These are phyloP conservation scores for Heliconius nattereri DNA, from an alignment of 1,140 invertebrate species.

Conservation along the genomic window DNA sequence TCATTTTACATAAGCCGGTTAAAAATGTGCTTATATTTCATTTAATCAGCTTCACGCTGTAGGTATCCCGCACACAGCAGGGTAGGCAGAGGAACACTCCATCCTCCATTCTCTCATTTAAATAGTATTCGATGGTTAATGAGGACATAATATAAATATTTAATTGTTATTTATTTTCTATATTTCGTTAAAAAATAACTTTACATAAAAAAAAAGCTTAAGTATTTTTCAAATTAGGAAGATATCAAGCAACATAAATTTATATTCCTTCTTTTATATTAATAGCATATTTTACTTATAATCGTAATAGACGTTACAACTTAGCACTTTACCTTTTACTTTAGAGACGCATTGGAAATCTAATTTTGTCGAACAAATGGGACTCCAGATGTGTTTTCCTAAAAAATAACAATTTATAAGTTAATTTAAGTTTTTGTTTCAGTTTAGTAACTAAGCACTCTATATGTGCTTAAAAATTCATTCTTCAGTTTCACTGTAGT, in stretches of 20 bases:
- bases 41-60: too few species aligned
- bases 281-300: not conserved
- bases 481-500: not conserved
- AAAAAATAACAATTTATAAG: slow-evolving; percentile 22
- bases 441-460: not conserved
- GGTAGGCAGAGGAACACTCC: too few species aligned
- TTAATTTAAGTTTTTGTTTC: not conserved
- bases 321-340: slow-evolving; percentile 54
- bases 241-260: not conserved
- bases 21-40: too few species aligned
- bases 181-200: too few species aligned
- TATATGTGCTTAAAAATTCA: slow-evolving; percentile 1
- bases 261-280: not conserved
- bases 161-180: too few species aligned
- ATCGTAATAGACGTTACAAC: not conserved
- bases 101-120: too few species aligned
- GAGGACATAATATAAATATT: too few species aligned
- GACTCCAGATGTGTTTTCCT: slow-evolving; percentile 54
- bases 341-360: slow-evolving; percentile 60
- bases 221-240: not conserved
- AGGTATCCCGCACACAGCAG: too few species aligned
- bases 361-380: slow-evolving; percentile 60
- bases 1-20: too few species aligned
- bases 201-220: too few species aligned
- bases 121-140: too few species aligned